Percentiles rank a stretch among this genome's conserved stretches.
Evolutionary conservation across 2,888 invertebrate genomes (phyloP).

Genomic region (Parapristionchus giblindavisi): DNA sequence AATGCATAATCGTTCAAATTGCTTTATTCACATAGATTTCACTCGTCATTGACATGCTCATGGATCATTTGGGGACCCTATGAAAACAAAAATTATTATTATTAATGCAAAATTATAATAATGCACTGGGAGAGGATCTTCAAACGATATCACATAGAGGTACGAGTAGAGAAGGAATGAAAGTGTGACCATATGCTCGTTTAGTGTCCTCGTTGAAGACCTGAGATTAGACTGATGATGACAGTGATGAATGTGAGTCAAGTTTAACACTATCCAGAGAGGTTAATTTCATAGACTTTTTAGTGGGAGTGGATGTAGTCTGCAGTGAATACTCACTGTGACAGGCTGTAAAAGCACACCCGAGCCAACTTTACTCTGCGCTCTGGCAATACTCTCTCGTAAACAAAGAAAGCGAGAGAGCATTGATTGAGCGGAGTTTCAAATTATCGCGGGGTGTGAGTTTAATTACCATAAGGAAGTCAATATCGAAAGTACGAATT

Average conservation of each 20-base stretch:
- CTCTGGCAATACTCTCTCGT: neutral
- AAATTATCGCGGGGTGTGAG: neutral
- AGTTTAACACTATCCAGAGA: neutral
- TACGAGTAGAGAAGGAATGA: slow-evolving; percentile 31
- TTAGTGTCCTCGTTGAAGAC: slow-evolving; percentile 35
- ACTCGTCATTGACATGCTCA: too few species aligned
- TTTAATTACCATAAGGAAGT: slow-evolving; percentile 39
- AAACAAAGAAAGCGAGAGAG: too few species aligned
- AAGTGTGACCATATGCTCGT: slow-evolving; percentile 28
- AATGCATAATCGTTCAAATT: too few species aligned
- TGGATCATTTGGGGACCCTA: too few species aligned
- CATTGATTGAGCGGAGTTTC: too few species aligned
- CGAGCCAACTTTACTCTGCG: too few species aligned
- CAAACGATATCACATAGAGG: slow-evolving; percentile 27
- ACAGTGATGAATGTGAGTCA: neutral
- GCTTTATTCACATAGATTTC: too few species aligned
- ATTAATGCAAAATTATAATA: neutral
- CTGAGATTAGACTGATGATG: neutral
- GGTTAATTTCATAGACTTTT: neutral
- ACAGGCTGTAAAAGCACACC: too few species aligned
- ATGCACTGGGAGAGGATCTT: neutral
- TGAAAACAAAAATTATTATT: too few species aligned
- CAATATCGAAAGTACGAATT: slow-evolving; percentile 51
- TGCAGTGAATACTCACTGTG: too few species aligned
- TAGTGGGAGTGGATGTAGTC: too few species aligned